A percentile compares a stretch with the other conserved stretches of the same genome.
Evolutionary conservation across 1,140 invertebrate genomes (phyloP).

Genomic region (Drosophila nigrodunni): DNA sequence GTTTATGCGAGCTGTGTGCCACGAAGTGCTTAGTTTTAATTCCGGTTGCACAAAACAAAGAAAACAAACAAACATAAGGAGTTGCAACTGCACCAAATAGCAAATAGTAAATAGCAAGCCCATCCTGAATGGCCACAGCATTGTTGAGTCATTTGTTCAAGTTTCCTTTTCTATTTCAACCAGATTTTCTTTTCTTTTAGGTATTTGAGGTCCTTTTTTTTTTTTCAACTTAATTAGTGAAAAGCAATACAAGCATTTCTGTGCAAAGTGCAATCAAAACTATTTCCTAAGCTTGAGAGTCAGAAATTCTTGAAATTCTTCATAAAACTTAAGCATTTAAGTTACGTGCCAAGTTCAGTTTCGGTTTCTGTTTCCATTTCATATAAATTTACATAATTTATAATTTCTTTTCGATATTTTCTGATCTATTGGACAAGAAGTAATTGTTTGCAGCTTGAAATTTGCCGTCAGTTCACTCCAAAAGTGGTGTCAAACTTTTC

Average conservation of each 20-base stretch:
- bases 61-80: conserved; percentile 29
- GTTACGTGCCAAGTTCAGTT: background rate
- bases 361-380: background rate
- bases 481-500: conserved; percentile 38
- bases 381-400: conserved; percentile 6
- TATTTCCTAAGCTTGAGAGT: background rate
- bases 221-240: conserved; percentile 41
- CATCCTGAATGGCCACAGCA: conserved; percentile 37
- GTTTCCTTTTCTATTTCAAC: conserved; percentile 21
- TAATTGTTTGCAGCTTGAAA: conserved; percentile 19
- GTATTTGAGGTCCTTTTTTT: background rate
- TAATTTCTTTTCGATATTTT: background rate
- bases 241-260: conserved; percentile 17
- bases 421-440: conserved; percentile 1
- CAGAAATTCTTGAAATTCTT: too few species aligned
- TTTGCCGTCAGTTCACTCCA: conserved; percentile 7
- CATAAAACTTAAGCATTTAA: background rate
- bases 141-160: conserved; percentile 44
- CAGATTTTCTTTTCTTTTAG: too few species aligned
- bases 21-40: conserved; percentile 77
- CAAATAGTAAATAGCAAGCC: background rate
- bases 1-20: conserved; percentile 73
- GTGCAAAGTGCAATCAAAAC: conserved; percentile 20
- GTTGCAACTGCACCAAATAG: conserved; percentile 22
- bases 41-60: conserved; percentile 61